Evolutionary conservation across 2,888 invertebrate species (phyloP).

Genomic region (Amblyjoppa proteus): DNA sequence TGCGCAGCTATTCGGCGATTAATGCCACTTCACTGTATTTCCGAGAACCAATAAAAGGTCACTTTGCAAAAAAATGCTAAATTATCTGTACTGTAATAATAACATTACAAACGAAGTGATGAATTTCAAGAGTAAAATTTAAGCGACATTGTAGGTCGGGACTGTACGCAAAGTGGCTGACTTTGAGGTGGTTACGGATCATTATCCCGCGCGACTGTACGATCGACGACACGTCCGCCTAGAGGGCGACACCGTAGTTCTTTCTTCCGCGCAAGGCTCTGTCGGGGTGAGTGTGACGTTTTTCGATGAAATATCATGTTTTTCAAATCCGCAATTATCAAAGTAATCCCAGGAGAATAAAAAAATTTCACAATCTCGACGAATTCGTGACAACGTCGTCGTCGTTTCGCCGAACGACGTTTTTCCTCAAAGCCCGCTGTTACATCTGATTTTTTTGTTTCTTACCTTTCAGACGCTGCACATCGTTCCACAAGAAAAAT

Average conservation of each 20-base stretch:
- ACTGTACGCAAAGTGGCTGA: background rate
- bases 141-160: background rate
- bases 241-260: constrained; percentile 36
- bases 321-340: constrained; percentile 61
- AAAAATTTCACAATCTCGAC: background rate
- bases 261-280: constrained; percentile 60
- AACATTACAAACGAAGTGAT: background rate
- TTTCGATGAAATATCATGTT: constrained; percentile 32
- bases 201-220: constrained; percentile 1
- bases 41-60: too few species aligned
- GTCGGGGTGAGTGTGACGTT: constrained; percentile 66
- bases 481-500: constrained; percentile 57
- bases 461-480: constrained; percentile 60
- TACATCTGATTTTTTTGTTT: background rate
- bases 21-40: too few species aligned
- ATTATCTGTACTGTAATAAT: too few species aligned
- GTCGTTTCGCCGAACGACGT: constrained; percentile 36
- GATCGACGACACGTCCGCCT: background rate
- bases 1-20: too few species aligned
- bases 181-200: background rate
- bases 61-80: too few species aligned
- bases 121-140: too few species aligned
- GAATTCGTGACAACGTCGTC: background rate
- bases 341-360: constrained; percentile 52
- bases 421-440: constrained; percentile 27